A percentile compares a stretch with the other conserved stretches of the same genome.
phyloP scores from a whole-genome alignment of 2,888 invertebrate genomes.

The Neria commutata region DNA sequence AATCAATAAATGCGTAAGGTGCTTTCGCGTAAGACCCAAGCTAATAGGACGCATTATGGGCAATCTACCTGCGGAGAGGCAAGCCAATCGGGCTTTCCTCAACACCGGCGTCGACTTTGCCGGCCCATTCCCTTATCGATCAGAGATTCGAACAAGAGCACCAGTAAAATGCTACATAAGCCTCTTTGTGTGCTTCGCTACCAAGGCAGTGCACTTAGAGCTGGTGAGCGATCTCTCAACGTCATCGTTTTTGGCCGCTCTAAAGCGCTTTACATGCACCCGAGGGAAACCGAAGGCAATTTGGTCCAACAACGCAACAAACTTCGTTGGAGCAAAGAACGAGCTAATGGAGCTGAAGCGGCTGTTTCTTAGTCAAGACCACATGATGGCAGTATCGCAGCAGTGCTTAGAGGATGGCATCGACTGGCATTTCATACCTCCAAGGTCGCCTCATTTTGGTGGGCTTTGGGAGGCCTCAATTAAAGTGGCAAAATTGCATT shows the following conservation, averaged over 20 bases:
- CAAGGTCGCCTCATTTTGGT: not conserved
- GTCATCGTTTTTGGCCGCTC: conserved; percentile 18
- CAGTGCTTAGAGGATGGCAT: no score
- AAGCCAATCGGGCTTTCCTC: conserved; percentile 18
- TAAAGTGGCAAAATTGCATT: not conserved
- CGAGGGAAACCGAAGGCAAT: conserved; percentile 6
- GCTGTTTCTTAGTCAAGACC: conserved; percentile 4
- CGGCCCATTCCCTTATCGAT: conserved; percentile 7
- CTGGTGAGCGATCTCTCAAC: conserved; percentile 18
- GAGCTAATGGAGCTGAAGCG: conserved; percentile 7
- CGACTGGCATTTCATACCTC: not conserved
- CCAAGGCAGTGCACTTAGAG: conserved; percentile 19
- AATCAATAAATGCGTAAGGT: conserved; percentile 16
- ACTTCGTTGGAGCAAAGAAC: conserved; percentile 10
- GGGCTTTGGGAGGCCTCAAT: no score
- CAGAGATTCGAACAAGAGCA: conserved; percentile 5
- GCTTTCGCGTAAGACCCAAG: conserved; percentile 17
- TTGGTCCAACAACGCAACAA: not conserved
- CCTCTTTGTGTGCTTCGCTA: conserved; percentile 21
- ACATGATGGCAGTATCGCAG: conserved; percentile 7
- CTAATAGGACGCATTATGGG: conserved; percentile 21
- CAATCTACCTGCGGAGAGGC: conserved; percentile 13
- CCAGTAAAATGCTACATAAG: conserved; percentile 14
- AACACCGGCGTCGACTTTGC: conserved; percentile 17
- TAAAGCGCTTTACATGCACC: no score